Percentiles rank a stretch among this genome's conserved stretches.
phyloP scores from a whole-genome alignment of 2,888 invertebrate species.

The Schizotus pectinicornis region DNA sequence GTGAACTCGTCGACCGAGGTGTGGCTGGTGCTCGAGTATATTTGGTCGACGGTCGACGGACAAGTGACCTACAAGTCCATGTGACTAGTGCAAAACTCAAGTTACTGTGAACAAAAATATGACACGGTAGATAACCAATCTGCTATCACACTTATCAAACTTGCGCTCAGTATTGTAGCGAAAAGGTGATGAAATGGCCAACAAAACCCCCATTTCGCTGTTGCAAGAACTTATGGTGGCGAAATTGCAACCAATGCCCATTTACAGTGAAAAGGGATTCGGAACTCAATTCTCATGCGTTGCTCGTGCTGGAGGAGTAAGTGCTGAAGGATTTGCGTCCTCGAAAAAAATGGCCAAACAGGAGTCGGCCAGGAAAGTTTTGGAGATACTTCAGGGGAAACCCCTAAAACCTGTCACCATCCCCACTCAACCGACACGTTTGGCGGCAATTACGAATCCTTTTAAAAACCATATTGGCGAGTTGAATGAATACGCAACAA shows the following conservation, averaged over 20 bases:
- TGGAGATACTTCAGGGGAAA: constrained; percentile 11
- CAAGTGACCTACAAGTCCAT: no score
- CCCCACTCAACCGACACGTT: neutral
- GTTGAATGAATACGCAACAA: constrained; percentile 33
- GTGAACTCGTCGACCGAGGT: no score
- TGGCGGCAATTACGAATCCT: neutral
- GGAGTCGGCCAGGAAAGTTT: constrained; percentile 28
- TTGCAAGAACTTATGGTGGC: constrained; percentile 32
- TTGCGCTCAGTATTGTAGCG: no score
- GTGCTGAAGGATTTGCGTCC: constrained; percentile 24
- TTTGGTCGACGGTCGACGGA: no score
- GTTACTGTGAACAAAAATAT: no score
- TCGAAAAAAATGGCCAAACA: constrained; percentile 38
- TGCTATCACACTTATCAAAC: no score
- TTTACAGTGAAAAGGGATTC: constrained; percentile 19
- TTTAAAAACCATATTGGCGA: constrained; percentile 31
- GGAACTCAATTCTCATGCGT: constrained; percentile 24
- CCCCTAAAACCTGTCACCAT: neutral
- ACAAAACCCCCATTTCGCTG: constrained; percentile 36
- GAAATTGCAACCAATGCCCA: constrained; percentile 14
- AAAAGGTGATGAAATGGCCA: neutral
- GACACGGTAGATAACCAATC: no score
- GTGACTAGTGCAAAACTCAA: no score
- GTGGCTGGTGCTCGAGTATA: no score
- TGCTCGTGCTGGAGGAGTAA: constrained; percentile 16